Conservation (phyloP, 2,797 vertebrate genomes). For the Loriculus beryllinus region DNA sequence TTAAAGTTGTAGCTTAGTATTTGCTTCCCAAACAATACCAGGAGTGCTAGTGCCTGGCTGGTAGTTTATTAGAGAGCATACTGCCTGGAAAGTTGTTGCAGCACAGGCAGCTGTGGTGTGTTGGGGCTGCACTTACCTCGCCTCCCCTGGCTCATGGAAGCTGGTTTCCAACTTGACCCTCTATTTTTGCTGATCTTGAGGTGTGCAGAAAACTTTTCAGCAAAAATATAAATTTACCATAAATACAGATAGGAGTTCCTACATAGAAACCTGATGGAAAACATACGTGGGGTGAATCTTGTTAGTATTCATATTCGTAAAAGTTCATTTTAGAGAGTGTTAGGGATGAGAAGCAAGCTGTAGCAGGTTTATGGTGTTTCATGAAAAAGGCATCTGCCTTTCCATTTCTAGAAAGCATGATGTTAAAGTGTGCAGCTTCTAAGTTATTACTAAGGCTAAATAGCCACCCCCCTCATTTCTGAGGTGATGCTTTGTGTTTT, state of each 20-base stretch:
- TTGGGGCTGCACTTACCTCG: background rate
- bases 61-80: background rate
- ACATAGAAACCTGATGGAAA: background rate
- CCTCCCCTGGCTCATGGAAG: background rate
- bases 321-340: background rate
- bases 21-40: background rate
- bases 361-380: background rate
- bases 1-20: background rate
- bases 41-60: background rate
- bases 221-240: background rate
- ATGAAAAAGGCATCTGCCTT: background rate
- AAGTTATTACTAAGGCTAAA: background rate
- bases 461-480: background rate
- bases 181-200: background rate
- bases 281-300: background rate
- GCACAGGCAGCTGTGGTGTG: background rate
- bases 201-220: background rate
- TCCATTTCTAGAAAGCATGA: background rate
- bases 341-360: background rate
- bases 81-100: background rate
- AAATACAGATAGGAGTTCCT: background rate
- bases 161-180: background rate
- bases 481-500: conserved; percentile 1
- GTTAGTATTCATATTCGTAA: background rate
- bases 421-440: background rate